A percentile compares a stretch with the other conserved stretches of the same genome.
phyloP scores from a whole-genome alignment of 2,888 invertebrate genomes.

The Zootermopsis nevadensis region DNA sequence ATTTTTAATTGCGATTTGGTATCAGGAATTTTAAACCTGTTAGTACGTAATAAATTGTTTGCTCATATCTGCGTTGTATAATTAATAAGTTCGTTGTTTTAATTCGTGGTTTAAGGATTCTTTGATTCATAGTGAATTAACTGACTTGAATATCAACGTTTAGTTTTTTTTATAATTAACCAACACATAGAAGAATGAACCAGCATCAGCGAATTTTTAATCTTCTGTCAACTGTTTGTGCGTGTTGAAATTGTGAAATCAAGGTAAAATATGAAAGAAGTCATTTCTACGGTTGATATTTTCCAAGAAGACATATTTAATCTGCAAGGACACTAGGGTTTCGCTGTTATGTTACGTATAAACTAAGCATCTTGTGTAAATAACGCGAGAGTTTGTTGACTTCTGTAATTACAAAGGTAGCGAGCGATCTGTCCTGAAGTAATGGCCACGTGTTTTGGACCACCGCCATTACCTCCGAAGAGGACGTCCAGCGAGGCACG shows the following conservation, averaged over 20 bases:
- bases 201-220: neutral
- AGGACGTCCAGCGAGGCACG: slow-evolving; percentile 5
- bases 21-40: too few relatives aligned
- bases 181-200: neutral
- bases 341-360: neutral
- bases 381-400: too few relatives aligned
- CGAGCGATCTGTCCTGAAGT: neutral
- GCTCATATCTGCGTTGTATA: too few relatives aligned
- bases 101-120: neutral
- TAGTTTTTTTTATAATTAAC: neutral
- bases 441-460: slow-evolving; percentile 70
- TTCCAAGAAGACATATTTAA: too few relatives aligned
- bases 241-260: neutral
- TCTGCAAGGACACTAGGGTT: neutral
- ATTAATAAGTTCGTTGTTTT: neutral
- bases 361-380: neutral
- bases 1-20: too few relatives aligned
- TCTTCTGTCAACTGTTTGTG: neutral
- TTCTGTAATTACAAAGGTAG: too few relatives aligned
- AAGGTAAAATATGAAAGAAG: neutral
- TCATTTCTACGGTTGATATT: neutral
- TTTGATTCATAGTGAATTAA: neutral
- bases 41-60: too few relatives aligned
- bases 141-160: neutral
- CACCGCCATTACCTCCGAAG: slow-evolving; percentile 70